Conservation (phyloP, 1,140 invertebrate species). For the Melanaphis sacchari region DNA sequence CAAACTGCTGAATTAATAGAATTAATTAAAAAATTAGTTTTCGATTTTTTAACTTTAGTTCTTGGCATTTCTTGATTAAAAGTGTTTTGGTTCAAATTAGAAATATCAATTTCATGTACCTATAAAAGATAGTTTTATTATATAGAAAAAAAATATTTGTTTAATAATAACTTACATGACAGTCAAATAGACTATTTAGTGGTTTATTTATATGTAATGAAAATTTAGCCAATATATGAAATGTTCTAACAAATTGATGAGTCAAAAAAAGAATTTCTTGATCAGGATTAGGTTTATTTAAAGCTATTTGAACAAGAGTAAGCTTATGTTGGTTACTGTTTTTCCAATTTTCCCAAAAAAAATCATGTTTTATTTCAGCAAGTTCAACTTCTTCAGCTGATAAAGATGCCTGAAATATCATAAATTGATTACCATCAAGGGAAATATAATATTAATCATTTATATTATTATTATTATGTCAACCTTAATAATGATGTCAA, state of each 20-base stretch:
- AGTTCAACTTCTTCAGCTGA: constrained; percentile 48
- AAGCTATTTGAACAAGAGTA: constrained; percentile 75
- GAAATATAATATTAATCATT: neutral
- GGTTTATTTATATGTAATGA: constrained; percentile 77
- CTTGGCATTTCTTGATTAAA: constrained; percentile 37
- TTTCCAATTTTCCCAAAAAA: constrained; percentile 62
- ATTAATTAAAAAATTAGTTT: constrained; percentile 32
- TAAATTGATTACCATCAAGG: neutral
- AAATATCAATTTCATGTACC: constrained; percentile 47
- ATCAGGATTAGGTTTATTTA: constrained; percentile 77
- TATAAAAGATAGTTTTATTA: neutral
- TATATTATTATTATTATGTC: constrained; percentile 57
- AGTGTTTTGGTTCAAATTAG: constrained; percentile 32
- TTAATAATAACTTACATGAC: constrained; percentile 67
- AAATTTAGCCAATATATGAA: constrained; percentile 82
- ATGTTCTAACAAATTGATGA: constrained; percentile 67
- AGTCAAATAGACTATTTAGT: constrained; percentile 79
- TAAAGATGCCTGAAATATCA: constrained; percentile 48
- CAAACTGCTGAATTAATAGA: constrained; percentile 31
- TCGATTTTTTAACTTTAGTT: constrained; percentile 39
- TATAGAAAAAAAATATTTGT: neutral
- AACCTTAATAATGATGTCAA: constrained; percentile 79
- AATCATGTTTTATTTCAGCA: constrained; percentile 58
- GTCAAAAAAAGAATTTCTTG: constrained; percentile 75
- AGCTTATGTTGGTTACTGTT: constrained; percentile 64